A percentile compares a stretch with the other conserved stretches of the same genome.
Conservation (phyloP, 2,888 invertebrate genomes). For the Neoitamus cyanurus region DNA sequence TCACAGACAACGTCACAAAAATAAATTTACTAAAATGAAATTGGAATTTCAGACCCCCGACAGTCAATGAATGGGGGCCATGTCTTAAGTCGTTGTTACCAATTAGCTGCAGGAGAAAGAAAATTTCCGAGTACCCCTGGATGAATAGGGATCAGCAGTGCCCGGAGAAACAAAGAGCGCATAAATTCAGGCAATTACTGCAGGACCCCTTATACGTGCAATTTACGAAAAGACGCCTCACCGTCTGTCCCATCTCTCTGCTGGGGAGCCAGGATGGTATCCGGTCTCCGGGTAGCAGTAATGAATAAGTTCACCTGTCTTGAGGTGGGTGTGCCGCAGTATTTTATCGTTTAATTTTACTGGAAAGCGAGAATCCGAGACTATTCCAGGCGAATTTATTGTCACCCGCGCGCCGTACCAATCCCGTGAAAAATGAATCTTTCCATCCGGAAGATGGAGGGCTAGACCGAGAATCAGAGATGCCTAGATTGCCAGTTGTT, state of each 20-base stretch:
- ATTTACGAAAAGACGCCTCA: not conserved
- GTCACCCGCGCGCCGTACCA: not conserved
- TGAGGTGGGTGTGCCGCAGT: conserved; percentile 11
- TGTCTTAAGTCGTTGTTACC: not conserved
- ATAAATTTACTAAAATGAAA: too few relatives aligned
- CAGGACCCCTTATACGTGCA: not conserved
- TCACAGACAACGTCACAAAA: too few relatives aligned
- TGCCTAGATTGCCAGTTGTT: not conserved
- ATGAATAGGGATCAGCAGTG: not conserved
- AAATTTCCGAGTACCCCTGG: not conserved
- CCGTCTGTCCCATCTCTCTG: not conserved
- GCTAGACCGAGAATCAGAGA: not conserved
- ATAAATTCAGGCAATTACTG: conserved; percentile 40
- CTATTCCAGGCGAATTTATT: conserved; percentile 50
- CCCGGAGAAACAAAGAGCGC: conserved; percentile 4
- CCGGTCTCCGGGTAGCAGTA: not conserved
- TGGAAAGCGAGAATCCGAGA: conserved; percentile 48
- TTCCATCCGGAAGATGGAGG: not conserved
- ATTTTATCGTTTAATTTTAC: conserved; percentile 50
- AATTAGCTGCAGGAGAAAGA: not conserved
- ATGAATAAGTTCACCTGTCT: conserved; percentile 39
- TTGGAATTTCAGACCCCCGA: too few relatives aligned
- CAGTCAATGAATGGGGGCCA: too few relatives aligned
- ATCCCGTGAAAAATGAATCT: conserved; percentile 11
- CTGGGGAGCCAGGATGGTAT: not conserved